phyloP scores from a whole-genome alignment of 2,888 invertebrate species.

The Drosophila rubida region DNA sequence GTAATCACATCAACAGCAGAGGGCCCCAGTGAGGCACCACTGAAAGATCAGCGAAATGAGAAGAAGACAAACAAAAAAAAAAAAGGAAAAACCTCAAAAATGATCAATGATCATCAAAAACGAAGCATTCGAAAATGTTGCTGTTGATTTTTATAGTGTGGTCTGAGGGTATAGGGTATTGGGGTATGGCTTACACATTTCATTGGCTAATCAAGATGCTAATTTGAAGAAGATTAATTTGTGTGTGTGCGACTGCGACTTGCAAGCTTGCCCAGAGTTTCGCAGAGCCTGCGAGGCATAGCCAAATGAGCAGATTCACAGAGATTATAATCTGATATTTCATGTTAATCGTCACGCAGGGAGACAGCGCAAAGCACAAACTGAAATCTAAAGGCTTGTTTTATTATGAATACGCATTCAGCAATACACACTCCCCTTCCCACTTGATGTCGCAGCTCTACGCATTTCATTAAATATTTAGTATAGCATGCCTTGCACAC shows the following conservation, averaged over 20 bases:
- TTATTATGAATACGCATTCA: slow-evolving; percentile 43
- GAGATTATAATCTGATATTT: slow-evolving; percentile 63
- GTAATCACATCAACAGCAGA: slow-evolving; percentile 83
- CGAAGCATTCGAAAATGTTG: slow-evolving; percentile 34
- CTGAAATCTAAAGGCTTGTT: slow-evolving; percentile 51
- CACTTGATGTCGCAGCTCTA: slow-evolving; percentile 44
- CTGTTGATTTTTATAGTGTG: slow-evolving; percentile 72
- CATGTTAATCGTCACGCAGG: slow-evolving; percentile 16
- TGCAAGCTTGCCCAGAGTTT: slow-evolving; percentile 6
- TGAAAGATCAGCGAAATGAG: slow-evolving; percentile 7
- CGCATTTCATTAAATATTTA: slow-evolving; percentile 69
- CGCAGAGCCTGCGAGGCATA: slow-evolving; percentile 47
- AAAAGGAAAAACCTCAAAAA: slow-evolving; percentile 16
- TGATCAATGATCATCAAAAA: slow-evolving; percentile 69
- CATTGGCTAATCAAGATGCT: slow-evolving; percentile 82
- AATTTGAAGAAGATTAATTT: slow-evolving; percentile 82
- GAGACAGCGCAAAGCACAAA: slow-evolving; percentile 2
- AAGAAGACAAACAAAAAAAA: background rate
- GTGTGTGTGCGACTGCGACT: slow-evolving; percentile 63
- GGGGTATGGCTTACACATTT: slow-evolving; percentile 72
- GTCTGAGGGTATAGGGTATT: slow-evolving; percentile 8
- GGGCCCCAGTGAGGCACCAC: slow-evolving; percentile 22
- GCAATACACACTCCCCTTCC: slow-evolving; percentile 39
- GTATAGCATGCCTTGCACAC: slow-evolving; percentile 14
- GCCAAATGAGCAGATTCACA: slow-evolving; percentile 27